A percentile compares a stretch with the other conserved stretches of the same genome.
phyloP scores from a whole-genome alignment of 2,888 invertebrate species.

The Argynnis bischoffii region DNA sequence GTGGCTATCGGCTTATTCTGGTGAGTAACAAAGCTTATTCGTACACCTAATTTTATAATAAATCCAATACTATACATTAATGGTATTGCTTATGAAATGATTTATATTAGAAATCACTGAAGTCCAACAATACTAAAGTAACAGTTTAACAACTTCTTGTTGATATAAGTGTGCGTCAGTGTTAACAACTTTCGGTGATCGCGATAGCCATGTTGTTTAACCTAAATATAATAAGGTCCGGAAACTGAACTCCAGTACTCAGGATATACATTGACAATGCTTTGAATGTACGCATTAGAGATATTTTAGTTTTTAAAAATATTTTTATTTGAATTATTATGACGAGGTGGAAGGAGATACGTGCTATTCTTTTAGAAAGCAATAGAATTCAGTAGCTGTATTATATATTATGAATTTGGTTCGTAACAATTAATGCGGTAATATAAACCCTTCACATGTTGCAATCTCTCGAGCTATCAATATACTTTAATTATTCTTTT shows the following conservation, averaged over 20 bases:
- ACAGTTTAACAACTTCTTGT: too few species aligned
- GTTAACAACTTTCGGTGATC: too few species aligned
- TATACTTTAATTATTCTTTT: not conserved
- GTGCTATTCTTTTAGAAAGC: slow-evolving; percentile 55
- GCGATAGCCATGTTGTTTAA: not conserved
- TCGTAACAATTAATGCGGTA: slow-evolving; percentile 49
- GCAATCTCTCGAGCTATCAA: slow-evolving; percentile 44
- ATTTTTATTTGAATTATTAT: slow-evolving; percentile 25
- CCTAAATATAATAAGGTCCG: not conserved
- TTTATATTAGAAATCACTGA: too few species aligned
- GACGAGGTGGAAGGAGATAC: slow-evolving; percentile 41
- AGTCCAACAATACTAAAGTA: too few species aligned
- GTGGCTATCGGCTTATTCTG: too few species aligned
- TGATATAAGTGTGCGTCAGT: too few species aligned
- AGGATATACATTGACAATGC: slow-evolving; percentile 32
- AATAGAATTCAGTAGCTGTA: slow-evolving; percentile 51
- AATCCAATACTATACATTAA: too few species aligned
- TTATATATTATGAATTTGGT: slow-evolving; percentile 45
- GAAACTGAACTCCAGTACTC: slow-evolving; percentile 28
- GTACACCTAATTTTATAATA: too few species aligned
- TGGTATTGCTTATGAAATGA: too few species aligned
- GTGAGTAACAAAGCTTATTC: too few species aligned
- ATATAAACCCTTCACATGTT: slow-evolving; percentile 47
- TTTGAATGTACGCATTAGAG: slow-evolving; percentile 31
- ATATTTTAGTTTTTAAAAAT: slow-evolving; percentile 19